Percentiles rank a stretch among this genome's conserved stretches.
Conservation (phyloP, 2,113 vertebrate genomes). For the Chionomys nivalis region DNA sequence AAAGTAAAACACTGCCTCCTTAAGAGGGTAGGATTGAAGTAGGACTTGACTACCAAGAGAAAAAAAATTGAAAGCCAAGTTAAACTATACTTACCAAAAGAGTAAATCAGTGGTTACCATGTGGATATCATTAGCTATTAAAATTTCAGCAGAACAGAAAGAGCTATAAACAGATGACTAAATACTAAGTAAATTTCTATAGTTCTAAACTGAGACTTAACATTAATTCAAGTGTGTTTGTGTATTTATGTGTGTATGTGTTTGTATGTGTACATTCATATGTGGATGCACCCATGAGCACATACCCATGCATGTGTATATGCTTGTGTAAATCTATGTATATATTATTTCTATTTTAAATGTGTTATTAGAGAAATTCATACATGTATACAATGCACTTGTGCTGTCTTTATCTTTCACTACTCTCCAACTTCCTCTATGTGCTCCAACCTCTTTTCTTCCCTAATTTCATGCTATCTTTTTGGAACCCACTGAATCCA, state of each 20-base stretch:
- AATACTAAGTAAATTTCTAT: neutral
- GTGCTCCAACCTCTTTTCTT: neutral
- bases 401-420: neutral
- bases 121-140: neutral
- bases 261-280: too few species aligned
- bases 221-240: neutral
- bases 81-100: neutral
- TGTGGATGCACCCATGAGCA: too few species aligned
- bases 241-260: neutral
- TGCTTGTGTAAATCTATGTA: too few species aligned
- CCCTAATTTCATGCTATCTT: neutral
- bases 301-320: too few species aligned
- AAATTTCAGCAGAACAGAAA: neutral
- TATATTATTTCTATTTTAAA: neutral
- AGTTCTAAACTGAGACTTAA: neutral
- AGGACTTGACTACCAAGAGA: neutral
- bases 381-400: neutral
- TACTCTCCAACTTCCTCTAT: neutral
- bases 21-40: neutral
- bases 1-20: neutral
- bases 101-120: neutral
- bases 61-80: neutral
- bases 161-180: neutral
- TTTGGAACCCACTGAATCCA: neutral
- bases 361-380: neutral